These are phyloP conservation scores for Nephrocerus scutellatus DNA, from an alignment of 2,888 invertebrate species.

Conservation along the genomic window DNA sequence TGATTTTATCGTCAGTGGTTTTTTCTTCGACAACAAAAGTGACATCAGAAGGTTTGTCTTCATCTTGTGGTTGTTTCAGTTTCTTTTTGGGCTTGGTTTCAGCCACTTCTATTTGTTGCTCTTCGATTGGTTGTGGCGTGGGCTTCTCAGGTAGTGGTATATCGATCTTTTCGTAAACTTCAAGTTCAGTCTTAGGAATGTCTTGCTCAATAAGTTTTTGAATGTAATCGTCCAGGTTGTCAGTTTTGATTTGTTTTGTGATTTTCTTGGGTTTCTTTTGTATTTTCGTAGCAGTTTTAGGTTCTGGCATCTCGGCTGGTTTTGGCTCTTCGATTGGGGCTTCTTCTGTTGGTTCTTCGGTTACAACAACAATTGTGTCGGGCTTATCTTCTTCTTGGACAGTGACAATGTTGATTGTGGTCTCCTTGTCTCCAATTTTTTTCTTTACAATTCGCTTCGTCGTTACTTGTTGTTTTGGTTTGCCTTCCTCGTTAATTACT, in stretches of 20 bases:
- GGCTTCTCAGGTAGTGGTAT: conserved; percentile 34
- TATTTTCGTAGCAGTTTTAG: conserved; percentile 25
- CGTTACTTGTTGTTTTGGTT: conserved; percentile 35
- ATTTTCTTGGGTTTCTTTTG: conserved; percentile 34
- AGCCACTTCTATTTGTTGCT: conserved; percentile 28
- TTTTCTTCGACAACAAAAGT: conserved; percentile 21
- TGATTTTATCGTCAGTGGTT: conserved; percentile 20
- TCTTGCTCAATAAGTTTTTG: conserved; percentile 36
- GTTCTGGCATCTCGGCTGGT: conserved; percentile 17
- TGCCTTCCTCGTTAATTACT: conserved; percentile 32
- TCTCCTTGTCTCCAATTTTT: conserved; percentile 33
- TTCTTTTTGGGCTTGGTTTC: conserved; percentile 18
- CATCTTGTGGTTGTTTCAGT: conserved; percentile 20
- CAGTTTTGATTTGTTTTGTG: conserved; percentile 37
- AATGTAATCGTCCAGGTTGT: conserved; percentile 37
- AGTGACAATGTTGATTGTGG: conserved; percentile 35
- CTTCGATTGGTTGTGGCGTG: conserved; percentile 32
- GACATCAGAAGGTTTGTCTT: conserved; percentile 18
- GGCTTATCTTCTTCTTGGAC: conserved; percentile 37
- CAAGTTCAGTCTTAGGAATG: conserved; percentile 41
- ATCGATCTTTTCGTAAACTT: conserved; percentile 45
- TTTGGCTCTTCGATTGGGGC: conserved; percentile 19
- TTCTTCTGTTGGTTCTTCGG: conserved; percentile 30
- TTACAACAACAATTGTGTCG: conserved; percentile 34
- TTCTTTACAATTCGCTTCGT: conserved; percentile 38